Evolutionary conservation across 1,140 invertebrate species (phyloP), one percentile per base, ranked within the genome.

Genomic region (Temnothorax nylanderi): DNA sequence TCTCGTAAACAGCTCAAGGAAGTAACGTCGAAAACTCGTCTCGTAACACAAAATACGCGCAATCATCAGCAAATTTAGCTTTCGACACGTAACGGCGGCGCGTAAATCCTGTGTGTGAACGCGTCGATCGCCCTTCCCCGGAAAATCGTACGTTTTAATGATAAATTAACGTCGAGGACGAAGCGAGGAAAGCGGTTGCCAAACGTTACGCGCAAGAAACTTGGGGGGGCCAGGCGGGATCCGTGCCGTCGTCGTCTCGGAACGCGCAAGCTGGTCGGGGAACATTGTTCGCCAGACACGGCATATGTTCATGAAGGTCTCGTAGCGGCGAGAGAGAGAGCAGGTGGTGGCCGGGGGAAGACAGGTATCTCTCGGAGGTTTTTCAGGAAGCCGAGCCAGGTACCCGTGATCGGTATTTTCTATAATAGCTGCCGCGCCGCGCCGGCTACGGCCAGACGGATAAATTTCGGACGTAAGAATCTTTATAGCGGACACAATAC

Each of bases 291-390:
- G 56, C 44, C 69, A 84, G 80, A 84, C 69, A 34, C 26, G 80
- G 67, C 80, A 84, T 84, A 49, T 84, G 80, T 75, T 74, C 67
- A 47, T 34, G 69, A 74, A 72, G 60, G 75, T 64, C 80, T 75
- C 67, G 65, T 72, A 74, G 85, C 47, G 49, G 41, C 16, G 62
- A 86, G 56, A 71, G 64, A 78, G 51, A 82, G 88, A 82, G 88
- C 90, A 91, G 90, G 90, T 91, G 88, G 81, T 91, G 26, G 21
- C 21, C 72, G 69, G 77, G 67, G 81, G 80, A 80, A 87, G 82
- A 69, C 78, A 87, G 80, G 67, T 92, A 74, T 87, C 51, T 78
- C 91, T 78, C 80, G 67, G 82, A 74, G 82, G 87, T 85, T 88
- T 90, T 88, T 88, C 82, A 84, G 74, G 90, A 90, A 91, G 76